Evolutionary conservation across 2,113 vertebrate genomes (phyloP).

Genomic region (Cnemophilus loriae): DNA sequence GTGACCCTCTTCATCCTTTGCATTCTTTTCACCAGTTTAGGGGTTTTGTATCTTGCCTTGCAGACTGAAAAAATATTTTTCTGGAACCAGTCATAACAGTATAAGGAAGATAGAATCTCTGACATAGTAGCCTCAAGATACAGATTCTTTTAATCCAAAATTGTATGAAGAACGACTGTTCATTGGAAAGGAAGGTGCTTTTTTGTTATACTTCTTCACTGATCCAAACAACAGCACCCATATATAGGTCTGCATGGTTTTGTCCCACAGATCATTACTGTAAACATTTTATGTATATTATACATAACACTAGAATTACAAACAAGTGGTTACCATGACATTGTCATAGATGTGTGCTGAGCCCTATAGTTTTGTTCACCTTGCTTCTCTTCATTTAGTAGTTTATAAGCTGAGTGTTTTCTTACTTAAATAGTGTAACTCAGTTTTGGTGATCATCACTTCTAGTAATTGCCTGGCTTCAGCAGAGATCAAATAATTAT

Average conservation of each 20-base stretch:
- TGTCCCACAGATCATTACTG: background rate
- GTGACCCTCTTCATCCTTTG: background rate
- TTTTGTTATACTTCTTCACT: background rate
- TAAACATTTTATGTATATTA: background rate
- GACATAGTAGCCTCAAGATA: background rate
- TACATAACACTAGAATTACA: background rate
- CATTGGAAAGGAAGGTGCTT: background rate
- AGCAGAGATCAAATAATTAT: background rate
- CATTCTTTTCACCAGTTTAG: background rate
- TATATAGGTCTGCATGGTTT: background rate
- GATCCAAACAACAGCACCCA: background rate
- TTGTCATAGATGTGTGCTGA: background rate
- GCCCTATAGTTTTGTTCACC: background rate
- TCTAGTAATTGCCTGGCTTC: conserved; percentile 1
- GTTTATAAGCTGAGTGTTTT: background rate
- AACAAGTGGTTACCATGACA: background rate
- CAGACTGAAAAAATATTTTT: background rate
- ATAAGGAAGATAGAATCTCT: background rate
- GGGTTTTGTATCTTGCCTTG: background rate
- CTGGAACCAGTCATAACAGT: background rate
- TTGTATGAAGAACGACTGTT: background rate
- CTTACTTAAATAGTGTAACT: conserved; percentile 8
- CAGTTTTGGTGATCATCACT: background rate
- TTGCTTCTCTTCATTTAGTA: background rate
- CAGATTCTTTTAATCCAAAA: background rate